Evolutionary conservation across 2,797 vertebrate species (phyloP).

Genomic region (Denticeps clupeoides): DNA sequence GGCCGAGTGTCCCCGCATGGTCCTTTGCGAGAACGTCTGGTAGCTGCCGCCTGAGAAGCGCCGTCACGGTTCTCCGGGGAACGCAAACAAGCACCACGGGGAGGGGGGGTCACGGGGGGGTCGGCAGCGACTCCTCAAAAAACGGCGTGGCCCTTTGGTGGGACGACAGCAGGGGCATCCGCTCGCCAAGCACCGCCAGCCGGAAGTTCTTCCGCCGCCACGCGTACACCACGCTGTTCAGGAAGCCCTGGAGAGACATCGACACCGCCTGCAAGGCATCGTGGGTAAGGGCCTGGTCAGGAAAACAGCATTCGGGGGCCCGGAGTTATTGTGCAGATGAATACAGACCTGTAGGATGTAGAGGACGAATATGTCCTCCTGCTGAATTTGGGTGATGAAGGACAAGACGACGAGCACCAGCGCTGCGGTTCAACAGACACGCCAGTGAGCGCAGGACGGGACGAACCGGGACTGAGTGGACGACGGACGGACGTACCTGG

Average conservation of each 20-base stretch:
- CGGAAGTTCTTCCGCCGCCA: constrained; percentile 68
- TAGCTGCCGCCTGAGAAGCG: too few relatives aligned
- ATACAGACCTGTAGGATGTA: constrained; percentile 25
- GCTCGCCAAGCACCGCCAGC: constrained; percentile 44
- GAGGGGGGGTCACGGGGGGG: neutral
- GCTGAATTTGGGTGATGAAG: neutral
- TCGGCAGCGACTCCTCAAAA: constrained; percentile 56
- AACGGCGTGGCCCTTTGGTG: constrained; percentile 30
- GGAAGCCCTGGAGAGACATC: constrained; percentile 65
- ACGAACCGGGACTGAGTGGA: too few relatives aligned
- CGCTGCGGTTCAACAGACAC: constrained; percentile 1
- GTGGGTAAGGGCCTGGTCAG: neutral
- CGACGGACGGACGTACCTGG: constrained; percentile 48
- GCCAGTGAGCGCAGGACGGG: too few relatives aligned
- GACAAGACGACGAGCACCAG: constrained; percentile 23
- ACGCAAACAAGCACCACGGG: too few relatives aligned
- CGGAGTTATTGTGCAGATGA: too few relatives aligned
- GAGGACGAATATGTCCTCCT: constrained; percentile 13
- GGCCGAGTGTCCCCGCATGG: too few relatives aligned
- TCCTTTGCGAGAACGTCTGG: too few relatives aligned
- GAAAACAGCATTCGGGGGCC: neutral
- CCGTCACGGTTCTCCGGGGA: too few relatives aligned
- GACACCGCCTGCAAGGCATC: constrained; percentile 45
- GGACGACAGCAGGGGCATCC: constrained; percentile 27
- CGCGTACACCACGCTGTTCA: constrained; percentile 67